These are phyloP conservation scores for Chionis minor DNA, from an alignment of 2,113 vertebrate species.

Conservation along the genomic window DNA sequence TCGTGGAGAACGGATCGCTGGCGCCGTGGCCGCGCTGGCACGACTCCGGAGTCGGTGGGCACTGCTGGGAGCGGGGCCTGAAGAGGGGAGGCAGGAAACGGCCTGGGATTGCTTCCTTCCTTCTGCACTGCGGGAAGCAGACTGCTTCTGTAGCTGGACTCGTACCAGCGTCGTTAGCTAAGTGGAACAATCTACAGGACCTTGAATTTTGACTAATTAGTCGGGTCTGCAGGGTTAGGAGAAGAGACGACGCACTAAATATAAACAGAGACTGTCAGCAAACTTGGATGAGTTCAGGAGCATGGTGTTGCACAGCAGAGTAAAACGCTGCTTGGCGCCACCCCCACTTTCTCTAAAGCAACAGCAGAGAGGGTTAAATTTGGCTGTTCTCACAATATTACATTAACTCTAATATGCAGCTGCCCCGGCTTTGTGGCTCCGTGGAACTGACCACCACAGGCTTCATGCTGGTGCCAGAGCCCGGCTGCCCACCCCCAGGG, in stretches of 20 bases:
- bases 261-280: background rate
- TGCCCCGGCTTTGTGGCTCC: background rate
- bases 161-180: background rate
- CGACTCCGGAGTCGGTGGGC: background rate
- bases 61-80: background rate
- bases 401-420: rapidly evolving
- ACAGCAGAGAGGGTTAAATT: background rate
- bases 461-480: background rate
- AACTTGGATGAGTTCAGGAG: background rate
- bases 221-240: background rate
- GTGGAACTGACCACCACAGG: rapidly evolving
- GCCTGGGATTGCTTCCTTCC: background rate
- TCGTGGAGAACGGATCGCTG: background rate
- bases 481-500: rapidly evolving
- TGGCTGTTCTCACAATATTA: background rate
- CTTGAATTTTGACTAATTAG: background rate
- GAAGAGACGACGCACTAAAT: background rate
- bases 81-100: background rate
- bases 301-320: background rate
- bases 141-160: background rate
- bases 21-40: too few species aligned
- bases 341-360: background rate
- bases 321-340: background rate
- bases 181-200: background rate
- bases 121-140: background rate